Conservation (phyloP, 1,140 invertebrate genomes). For the Procambarus clarkii region DNA sequence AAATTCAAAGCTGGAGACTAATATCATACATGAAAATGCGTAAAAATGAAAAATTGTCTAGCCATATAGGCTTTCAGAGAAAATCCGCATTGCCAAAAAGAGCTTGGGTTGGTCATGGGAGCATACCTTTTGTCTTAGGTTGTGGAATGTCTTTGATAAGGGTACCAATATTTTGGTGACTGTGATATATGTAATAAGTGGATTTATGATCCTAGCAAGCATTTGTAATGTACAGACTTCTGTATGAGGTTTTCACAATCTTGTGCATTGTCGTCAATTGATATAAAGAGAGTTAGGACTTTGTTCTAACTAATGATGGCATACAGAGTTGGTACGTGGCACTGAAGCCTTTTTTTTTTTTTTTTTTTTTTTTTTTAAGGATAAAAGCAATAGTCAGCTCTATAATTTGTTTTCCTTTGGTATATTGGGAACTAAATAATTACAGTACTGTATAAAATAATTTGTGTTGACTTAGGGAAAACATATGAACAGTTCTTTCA, state of each 20-base stretch:
- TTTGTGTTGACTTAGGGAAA: too few relatives aligned
- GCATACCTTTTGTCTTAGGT: background rate
- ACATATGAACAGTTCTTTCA: too few relatives aligned
- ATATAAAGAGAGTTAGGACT: background rate
- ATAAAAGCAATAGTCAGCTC: too few relatives aligned
- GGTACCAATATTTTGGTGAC: background rate
- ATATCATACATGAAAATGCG: background rate
- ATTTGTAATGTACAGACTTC: background rate
- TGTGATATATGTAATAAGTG: background rate
- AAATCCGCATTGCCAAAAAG: background rate
- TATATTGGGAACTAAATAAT: too few relatives aligned
- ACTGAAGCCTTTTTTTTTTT: background rate
- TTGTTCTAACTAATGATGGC: background rate
- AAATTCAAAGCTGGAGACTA: background rate
- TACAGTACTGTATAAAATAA: too few relatives aligned
- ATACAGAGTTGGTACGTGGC: background rate
- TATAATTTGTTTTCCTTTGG: too few relatives aligned
- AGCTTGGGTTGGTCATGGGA: slow-evolving; percentile 31
- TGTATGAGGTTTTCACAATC: background rate
- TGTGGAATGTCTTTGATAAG: background rate
- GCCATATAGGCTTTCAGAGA: background rate
- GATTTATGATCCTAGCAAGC: too few relatives aligned
- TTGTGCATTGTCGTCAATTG: background rate
- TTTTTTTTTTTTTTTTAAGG: background rate
- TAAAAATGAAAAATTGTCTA: background rate